phyloP scores from a whole-genome alignment of 2,113 vertebrate species.

The Todiramphus chloris region DNA sequence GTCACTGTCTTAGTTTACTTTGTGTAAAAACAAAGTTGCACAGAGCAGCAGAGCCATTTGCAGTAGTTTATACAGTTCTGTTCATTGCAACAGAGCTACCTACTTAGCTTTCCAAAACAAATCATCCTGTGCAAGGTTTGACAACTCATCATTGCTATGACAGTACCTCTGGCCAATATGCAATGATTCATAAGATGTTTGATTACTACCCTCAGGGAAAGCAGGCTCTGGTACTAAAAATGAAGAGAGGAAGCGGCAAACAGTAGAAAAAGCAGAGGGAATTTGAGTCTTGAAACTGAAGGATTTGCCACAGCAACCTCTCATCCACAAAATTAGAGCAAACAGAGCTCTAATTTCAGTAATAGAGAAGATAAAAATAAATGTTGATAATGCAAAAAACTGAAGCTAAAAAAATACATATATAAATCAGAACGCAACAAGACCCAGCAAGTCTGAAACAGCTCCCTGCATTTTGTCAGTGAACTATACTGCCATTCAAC shows the following conservation, averaged over 20 bases:
- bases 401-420: background rate
- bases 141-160: background rate
- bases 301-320: background rate
- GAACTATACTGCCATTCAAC: background rate
- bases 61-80: background rate
- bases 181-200: background rate
- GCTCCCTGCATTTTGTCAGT: background rate
- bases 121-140: background rate
- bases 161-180: background rate
- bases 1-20: background rate
- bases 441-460: conserved; percentile 13
- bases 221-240: background rate
- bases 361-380: background rate
- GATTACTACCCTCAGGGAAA: background rate
- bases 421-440: background rate
- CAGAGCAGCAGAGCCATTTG: background rate
- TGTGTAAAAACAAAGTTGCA: background rate
- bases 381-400: background rate
- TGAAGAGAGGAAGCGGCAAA: background rate
- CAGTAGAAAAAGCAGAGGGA: background rate
- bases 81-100: background rate
- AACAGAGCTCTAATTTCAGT: background rate
- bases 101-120: background rate
- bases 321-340: background rate
- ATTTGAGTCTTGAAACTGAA: background rate